These are phyloP conservation scores for Scrobipalpa atriplicella DNA, from an alignment of 2,888 invertebrate genomes.

Conservation along the genomic window DNA sequence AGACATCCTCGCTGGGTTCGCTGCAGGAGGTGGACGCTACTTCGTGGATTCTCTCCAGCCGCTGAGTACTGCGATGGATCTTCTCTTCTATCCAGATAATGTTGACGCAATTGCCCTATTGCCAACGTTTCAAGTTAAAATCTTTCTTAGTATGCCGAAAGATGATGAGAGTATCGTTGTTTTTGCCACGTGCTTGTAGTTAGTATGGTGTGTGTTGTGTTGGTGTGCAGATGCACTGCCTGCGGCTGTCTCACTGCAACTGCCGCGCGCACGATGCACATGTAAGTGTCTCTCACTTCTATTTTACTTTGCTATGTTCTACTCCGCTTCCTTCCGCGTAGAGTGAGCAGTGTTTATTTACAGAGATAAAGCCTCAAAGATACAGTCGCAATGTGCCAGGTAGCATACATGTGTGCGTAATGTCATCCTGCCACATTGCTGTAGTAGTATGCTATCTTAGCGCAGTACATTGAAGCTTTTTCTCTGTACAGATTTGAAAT, in stretches of 20 bases:
- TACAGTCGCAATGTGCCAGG: too few relatives aligned
- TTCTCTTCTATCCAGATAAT: slow-evolving; percentile 86
- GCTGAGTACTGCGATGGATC: slow-evolving; percentile 84
- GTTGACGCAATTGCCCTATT: too few relatives aligned
- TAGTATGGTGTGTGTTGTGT: slow-evolving; percentile 35
- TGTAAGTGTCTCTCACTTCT: slow-evolving; percentile 55
- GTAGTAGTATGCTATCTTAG: too few relatives aligned
- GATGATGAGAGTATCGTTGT: background rate
- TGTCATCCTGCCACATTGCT: too few relatives aligned
- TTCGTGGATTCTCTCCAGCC: slow-evolving; percentile 88
- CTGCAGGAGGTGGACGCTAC: slow-evolving; percentile 83
- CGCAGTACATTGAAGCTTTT: too few relatives aligned
- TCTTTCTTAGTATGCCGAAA: too few relatives aligned
- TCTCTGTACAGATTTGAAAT: too few relatives aligned
- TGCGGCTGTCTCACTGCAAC: slow-evolving; percentile 63
- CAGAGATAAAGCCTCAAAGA: too few relatives aligned
- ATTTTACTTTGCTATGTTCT: background rate
- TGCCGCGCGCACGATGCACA: slow-evolving; percentile 63
- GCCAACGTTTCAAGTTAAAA: too few relatives aligned
- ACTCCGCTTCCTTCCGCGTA: background rate
- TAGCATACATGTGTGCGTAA: too few relatives aligned
- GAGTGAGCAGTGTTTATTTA: background rate
- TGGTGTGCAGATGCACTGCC: slow-evolving; percentile 70
- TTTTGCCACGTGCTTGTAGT: background rate
- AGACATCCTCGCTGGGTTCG: slow-evolving; percentile 94